Evolutionary conservation across 2,113 vertebrate species (phyloP).

Genomic region (Microcebus ravelobensis): DNA sequence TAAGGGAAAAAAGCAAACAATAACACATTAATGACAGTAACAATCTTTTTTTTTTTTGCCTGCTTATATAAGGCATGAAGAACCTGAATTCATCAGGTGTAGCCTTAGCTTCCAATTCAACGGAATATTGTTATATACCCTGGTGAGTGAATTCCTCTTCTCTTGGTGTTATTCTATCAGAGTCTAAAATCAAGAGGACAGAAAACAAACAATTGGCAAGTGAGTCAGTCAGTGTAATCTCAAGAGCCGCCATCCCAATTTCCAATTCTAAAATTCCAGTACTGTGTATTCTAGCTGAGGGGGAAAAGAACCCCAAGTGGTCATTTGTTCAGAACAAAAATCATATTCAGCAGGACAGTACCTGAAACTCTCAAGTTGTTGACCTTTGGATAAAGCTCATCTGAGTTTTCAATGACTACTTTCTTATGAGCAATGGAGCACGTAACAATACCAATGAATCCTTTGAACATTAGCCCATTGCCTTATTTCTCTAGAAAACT

Average conservation of each 20-base stretch:
- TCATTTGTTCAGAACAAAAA: not conserved
- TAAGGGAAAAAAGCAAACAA: not conserved
- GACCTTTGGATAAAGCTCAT: not conserved
- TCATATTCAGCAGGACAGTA: not conserved
- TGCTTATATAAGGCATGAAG: not conserved
- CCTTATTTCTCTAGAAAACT: slow-evolving; percentile 6
- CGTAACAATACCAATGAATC: not conserved
- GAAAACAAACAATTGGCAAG: not conserved
- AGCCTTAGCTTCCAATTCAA: not conserved
- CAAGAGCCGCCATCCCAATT: not conserved
- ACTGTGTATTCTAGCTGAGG: not conserved
- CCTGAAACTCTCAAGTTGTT: not conserved
- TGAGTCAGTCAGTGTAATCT: not conserved
- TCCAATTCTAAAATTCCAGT: not conserved
- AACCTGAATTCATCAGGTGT: not conserved
- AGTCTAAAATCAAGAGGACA: not conserved
- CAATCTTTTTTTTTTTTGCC: not conserved
- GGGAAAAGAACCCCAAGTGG: not conserved
- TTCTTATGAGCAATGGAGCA: not conserved
- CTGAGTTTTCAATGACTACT: not conserved
- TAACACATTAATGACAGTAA: not conserved
- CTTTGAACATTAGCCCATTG: not conserved
- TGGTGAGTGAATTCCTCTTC: not conserved
- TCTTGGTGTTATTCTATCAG: not conserved
- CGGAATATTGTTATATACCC: not conserved